Conservation (phyloP, 2,797 vertebrate species). For the Poecilia picta region DNA sequence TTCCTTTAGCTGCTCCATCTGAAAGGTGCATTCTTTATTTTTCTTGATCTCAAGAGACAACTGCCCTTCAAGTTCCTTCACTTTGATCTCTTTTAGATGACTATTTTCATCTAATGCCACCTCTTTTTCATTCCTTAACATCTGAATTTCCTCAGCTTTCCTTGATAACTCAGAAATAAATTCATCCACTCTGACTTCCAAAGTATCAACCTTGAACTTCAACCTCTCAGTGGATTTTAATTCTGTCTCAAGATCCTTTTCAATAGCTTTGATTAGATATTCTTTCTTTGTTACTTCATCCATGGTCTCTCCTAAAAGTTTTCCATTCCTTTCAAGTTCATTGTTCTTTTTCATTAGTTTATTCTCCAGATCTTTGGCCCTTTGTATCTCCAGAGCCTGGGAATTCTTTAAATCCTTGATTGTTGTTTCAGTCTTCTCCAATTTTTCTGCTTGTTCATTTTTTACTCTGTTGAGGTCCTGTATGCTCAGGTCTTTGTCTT, state of each 20-base stretch:
- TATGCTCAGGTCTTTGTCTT: slow-evolving; percentile 80
- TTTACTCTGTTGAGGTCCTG: slow-evolving; percentile 81
- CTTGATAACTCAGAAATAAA: slow-evolving; percentile 68
- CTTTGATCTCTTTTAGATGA: slow-evolving; percentile 78
- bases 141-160: slow-evolving; percentile 63
- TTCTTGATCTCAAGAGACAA: slow-evolving; percentile 79
- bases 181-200: slow-evolving; percentile 55
- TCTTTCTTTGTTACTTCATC: slow-evolving; percentile 81
- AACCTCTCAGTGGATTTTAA: slow-evolving; percentile 63
- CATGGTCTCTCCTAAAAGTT: slow-evolving; percentile 80
- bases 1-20: slow-evolving; percentile 74
- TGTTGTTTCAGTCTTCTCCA: slow-evolving; percentile 77
- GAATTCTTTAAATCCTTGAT: slow-evolving; percentile 77
- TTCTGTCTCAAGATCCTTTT: slow-evolving; percentile 73
- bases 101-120: slow-evolving; percentile 71
- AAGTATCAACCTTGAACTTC: slow-evolving; percentile 51
- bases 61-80: slow-evolving; percentile 77
- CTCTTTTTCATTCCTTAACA: slow-evolving; percentile 71
- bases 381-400: slow-evolving; percentile 80
- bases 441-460: slow-evolving; percentile 72
- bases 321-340: slow-evolving; percentile 80
- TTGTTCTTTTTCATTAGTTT: slow-evolving; percentile 66
- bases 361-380: slow-evolving; percentile 78
- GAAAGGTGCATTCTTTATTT: slow-evolving; percentile 73
- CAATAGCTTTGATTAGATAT: slow-evolving; percentile 81